phyloP scores from a whole-genome alignment of 2,113 vertebrate genomes.

The Camelus bactrianus region DNA sequence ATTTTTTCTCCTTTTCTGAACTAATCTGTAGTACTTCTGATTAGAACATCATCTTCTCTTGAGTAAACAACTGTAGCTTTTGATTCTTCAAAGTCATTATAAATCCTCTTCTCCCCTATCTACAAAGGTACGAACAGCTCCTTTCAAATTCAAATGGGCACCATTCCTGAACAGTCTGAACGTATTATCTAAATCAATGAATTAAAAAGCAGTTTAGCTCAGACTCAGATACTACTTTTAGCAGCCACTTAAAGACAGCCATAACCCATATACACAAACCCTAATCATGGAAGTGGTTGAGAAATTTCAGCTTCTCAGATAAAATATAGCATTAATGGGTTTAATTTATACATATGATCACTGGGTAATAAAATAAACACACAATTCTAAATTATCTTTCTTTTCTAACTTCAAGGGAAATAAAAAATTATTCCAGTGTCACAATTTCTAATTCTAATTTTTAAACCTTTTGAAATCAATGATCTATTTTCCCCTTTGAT shows the following conservation, averaged over 20 bases:
- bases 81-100: neutral
- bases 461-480: neutral
- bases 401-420: neutral
- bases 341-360: neutral
- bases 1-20: conserved; percentile 5
- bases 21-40: neutral
- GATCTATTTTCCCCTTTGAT: neutral
- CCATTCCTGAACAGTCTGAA: neutral
- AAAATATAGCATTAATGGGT: neutral
- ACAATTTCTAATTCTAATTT: neutral
- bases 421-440: neutral
- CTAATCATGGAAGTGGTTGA: neutral
- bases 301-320: neutral
- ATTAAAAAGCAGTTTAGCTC: neutral
- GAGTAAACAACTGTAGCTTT: neutral
- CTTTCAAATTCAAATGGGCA: neutral
- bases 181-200: neutral
- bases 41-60: neutral
- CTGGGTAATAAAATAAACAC: neutral
- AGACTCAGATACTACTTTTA: neutral
- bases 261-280: neutral
- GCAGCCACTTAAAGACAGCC: neutral
- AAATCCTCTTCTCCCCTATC: neutral
- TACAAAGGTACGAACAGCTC: neutral
- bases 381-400: neutral